Conservation (phyloP, 1,140 invertebrate species). For the Sycophaga agraensis region DNA sequence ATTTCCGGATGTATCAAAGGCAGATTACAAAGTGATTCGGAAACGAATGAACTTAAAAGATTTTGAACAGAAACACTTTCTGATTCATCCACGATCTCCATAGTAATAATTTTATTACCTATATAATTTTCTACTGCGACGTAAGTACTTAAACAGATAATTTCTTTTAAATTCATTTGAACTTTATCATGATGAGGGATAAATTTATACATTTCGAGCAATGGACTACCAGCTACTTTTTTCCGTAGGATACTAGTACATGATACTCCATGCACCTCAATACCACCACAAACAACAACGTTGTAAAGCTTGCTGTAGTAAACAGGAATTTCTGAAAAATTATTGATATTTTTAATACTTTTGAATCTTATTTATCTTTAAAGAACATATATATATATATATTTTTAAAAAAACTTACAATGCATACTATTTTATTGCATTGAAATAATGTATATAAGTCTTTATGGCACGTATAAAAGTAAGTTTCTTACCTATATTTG, state of each 20-base stretch:
- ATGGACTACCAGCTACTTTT: conserved; percentile 64
- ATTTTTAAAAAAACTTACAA: background rate
- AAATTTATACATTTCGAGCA: conserved; percentile 74
- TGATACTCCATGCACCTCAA: conserved; percentile 79
- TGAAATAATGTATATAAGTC: no score
- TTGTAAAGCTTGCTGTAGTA: conserved; percentile 54
- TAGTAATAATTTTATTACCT: conserved; percentile 67
- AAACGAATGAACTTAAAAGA: conserved; percentile 58
- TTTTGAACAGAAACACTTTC: conserved; percentile 54
- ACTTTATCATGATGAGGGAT: conserved; percentile 45
- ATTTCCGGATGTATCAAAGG: conserved; percentile 58
- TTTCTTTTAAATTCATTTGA: conserved; percentile 48
- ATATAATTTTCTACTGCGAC: conserved; percentile 75
- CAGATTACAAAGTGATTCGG: conserved; percentile 60
- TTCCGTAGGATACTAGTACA: conserved; percentile 75
- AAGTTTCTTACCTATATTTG: no score
- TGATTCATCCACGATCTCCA: conserved; percentile 65
- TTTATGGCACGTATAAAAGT: background rate
- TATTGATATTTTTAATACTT: background rate
- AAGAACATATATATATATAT: background rate
- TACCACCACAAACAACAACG: conserved; percentile 66
- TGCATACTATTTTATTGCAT: no score
- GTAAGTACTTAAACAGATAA: conserved; percentile 58
- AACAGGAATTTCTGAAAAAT: conserved; percentile 45
- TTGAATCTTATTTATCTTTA: conserved; percentile 46